Percentiles rank a stretch among this genome's conserved stretches.
Conservation (phyloP, 2,797 vertebrate species). For the Harpagifer antarcticus region DNA sequence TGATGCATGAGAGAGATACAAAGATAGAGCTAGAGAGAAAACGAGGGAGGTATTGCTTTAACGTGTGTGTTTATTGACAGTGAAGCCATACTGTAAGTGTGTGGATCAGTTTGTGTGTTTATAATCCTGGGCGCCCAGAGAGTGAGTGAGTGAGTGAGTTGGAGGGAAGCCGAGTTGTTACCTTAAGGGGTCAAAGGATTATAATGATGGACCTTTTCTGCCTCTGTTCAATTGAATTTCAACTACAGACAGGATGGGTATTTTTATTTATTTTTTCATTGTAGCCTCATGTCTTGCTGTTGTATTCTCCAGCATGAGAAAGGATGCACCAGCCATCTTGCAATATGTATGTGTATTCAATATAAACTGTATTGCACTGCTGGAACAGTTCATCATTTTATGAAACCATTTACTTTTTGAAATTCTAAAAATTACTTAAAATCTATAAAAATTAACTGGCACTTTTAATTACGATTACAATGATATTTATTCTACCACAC, state of each 20-base stretch:
- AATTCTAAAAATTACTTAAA: too few species aligned
- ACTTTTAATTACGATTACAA: too few species aligned
- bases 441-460: too few species aligned
- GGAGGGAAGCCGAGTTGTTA: slow-evolving; percentile 13
- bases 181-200: slow-evolving; percentile 10
- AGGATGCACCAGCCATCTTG: background rate
- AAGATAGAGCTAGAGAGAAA: slow-evolving; percentile 9
- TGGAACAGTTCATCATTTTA: too few species aligned
- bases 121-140: slow-evolving; percentile 12
- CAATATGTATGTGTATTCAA: background rate
- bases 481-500: too few species aligned
- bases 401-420: too few species aligned
- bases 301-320: background rate
- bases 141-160: slow-evolving; percentile 18
- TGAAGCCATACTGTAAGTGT: slow-evolving; percentile 9
- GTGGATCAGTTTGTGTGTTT: background rate
- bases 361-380: too few species aligned
- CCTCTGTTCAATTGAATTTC: background rate
- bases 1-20: slow-evolving; percentile 17
- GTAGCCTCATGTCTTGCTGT: background rate
- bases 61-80: background rate
- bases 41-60: background rate
- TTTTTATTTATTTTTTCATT: background rate
- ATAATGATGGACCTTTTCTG: background rate
- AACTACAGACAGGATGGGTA: background rate